A percentile compares a stretch with the other conserved stretches of the same genome.
These are phyloP conservation scores for Ctena decussata DNA, from an alignment of 2,888 invertebrate genomes.

Conservation along the genomic window DNA sequence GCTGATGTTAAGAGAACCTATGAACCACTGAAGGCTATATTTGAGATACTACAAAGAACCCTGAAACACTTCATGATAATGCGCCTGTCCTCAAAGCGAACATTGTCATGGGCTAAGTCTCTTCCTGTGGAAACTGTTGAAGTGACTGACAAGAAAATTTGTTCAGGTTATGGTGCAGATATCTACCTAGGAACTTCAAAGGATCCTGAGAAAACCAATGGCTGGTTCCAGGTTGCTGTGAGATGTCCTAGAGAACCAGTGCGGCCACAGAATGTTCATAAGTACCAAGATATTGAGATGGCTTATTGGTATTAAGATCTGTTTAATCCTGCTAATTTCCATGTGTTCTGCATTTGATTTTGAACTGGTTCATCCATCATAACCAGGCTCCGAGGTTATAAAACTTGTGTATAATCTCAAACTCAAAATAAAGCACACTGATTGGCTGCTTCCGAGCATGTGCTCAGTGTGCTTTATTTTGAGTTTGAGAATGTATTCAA, in stretches of 20 bases:
- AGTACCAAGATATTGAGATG: constrained; percentile 63
- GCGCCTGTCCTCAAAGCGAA: constrained; percentile 25
- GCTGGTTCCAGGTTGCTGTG: constrained; percentile 44
- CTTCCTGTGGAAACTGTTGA: constrained; percentile 8
- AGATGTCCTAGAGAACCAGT: constrained; percentile 44
- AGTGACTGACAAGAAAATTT: constrained; percentile 18
- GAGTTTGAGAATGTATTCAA: no score
- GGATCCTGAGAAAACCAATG: not conserved
- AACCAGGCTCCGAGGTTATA: no score
- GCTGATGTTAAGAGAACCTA: constrained; percentile 58
- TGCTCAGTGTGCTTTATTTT: no score
- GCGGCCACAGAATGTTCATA: constrained; percentile 54
- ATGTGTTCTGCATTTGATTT: no score
- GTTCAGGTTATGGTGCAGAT: constrained; percentile 41
- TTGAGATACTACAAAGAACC: constrained; percentile 36
- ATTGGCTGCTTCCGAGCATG: no score
- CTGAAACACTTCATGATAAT: constrained; percentile 43
- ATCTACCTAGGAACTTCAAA: constrained; percentile 28
- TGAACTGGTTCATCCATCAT: no score
- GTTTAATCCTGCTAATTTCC: no score
- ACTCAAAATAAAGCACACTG: no score
- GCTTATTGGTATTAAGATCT: constrained; percentile 77
- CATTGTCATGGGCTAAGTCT: constrained; percentile 5
- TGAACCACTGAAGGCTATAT: constrained; percentile 67
- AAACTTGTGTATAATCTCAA: no score